Evolutionary conservation across 2,888 invertebrate genomes (phyloP).

Genomic region (Serrognathus titanus): DNA sequence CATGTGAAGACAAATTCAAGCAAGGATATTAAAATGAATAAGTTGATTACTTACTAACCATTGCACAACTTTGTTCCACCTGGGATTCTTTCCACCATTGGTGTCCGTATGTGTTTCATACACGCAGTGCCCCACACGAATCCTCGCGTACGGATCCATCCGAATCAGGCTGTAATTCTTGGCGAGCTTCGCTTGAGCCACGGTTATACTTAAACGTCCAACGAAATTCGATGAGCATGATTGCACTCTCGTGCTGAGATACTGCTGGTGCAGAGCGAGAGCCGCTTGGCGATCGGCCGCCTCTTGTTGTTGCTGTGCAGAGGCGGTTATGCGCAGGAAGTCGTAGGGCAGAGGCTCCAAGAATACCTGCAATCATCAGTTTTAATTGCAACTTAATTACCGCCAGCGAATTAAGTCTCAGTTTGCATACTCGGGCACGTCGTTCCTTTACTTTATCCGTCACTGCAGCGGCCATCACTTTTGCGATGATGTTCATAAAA

Average conservation of each 20-base stretch:
- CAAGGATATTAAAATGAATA: too few relatives aligned
- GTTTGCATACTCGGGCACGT: slow-evolving; percentile 38
- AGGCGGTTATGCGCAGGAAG: slow-evolving; percentile 63
- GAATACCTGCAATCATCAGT: slow-evolving; percentile 59
- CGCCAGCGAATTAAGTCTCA: not conserved
- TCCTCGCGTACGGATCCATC: slow-evolving; percentile 94
- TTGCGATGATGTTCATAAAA: slow-evolving; percentile 8
- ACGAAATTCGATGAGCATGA: slow-evolving; percentile 50
- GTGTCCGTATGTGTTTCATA: slow-evolving; percentile 95
- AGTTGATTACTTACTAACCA: slow-evolving; percentile 58
- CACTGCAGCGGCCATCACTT: slow-evolving; percentile 43
- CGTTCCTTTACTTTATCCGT: slow-evolving; percentile 45
- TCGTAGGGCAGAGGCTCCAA: slow-evolving; percentile 76
- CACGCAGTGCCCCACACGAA: slow-evolving; percentile 89
- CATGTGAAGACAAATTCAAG: too few relatives aligned
- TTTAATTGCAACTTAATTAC: not conserved
- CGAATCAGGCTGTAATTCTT: slow-evolving; percentile 93
- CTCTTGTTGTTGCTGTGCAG: slow-evolving; percentile 63
- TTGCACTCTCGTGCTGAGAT: slow-evolving; percentile 21
- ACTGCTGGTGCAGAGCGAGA: slow-evolving; percentile 66
- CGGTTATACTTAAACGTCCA: slow-evolving; percentile 79
- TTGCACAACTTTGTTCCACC: slow-evolving; percentile 94
- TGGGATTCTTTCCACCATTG: slow-evolving; percentile 91
- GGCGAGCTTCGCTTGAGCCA: slow-evolving; percentile 85
- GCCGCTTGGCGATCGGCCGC: slow-evolving; percentile 78